Base-by-base conservation (phyloP, 37 sponge, comb jelly and placozoan species). In the Chondrosia reniformis region DNA sequence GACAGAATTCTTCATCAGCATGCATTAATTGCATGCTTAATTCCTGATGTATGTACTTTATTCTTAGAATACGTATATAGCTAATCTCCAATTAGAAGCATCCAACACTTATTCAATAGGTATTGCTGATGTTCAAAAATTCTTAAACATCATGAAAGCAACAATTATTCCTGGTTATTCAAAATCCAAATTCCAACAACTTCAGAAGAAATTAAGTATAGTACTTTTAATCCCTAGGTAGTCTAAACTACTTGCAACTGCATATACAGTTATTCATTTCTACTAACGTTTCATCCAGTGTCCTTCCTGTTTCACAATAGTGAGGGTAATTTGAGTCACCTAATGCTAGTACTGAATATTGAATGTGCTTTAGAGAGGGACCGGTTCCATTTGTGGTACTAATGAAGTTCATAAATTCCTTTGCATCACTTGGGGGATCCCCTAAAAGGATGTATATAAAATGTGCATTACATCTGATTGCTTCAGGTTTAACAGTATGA, bases 271-370 rank as follows among this genome's bases (percentile, higher is more conserved):
- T n/a, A n/a, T n/a, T n/a, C n/a, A n/a, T n/a, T n/a, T n/a, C n/a
- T n/a, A 69, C 63, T 39, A n/a, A 85, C 87, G 77, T 86, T 39
- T 56, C 33, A 67, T 86, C 87, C 12, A 86, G 78, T 43, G 33
- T 55, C 54, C 61, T 81, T 40, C 87, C 87, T 22, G 73, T 61
- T 22, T 46, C 37, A 34, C 87, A 86, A 64, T 56, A 86, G 49
- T 81, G 87, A 19, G 87, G 87, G 78, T 86, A 86, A 58, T 81
- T 81, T 19, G 66, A 81, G 63, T 86, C 87, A 0, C 87, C 87
- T 4, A 86, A 71, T 15, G 87, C 87, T 55, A 86, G 72, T 36
- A 86, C 87, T 57, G 81, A 76, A 52, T 76, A 81, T 32, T 76
- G 45, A 8, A 69, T 0, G 45, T 86, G 81, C 28, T 75, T 57